Evolutionary conservation across 2,113 vertebrate species (phyloP).

Genomic region (Sciurus niger): DNA sequence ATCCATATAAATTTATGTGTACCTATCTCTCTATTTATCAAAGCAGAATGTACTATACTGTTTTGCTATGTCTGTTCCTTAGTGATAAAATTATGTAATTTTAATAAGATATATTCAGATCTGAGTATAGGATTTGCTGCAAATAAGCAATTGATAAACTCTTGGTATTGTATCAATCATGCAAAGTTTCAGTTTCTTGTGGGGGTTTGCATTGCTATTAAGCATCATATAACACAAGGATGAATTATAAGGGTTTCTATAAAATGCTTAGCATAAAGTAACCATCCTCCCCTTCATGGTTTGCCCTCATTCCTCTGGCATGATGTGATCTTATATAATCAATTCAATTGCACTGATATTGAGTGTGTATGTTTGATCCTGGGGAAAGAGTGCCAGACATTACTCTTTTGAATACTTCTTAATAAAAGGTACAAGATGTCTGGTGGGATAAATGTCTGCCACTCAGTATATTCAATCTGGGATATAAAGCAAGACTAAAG

Average conservation of each 20-base stretch:
- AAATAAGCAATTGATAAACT: background rate
- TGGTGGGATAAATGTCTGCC: background rate
- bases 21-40: background rate
- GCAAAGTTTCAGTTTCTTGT: background rate
- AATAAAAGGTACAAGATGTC: too few relatives aligned
- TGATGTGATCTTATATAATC: background rate
- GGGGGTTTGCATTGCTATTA: background rate
- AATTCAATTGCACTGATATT: background rate
- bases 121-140: background rate
- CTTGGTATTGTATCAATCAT: background rate
- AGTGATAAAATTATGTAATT: background rate
- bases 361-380: background rate
- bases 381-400: background rate
- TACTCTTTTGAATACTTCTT: background rate
- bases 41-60: background rate
- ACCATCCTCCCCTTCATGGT: rapidly evolving
- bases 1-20: background rate
- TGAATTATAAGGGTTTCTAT: background rate
- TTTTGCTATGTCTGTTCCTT: background rate
- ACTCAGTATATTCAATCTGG: background rate
- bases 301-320: background rate
- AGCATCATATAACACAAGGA: background rate
- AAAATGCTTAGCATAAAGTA: background rate
- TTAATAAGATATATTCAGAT: background rate
- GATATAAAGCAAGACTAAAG: background rate